Evolutionary conservation across 1,140 invertebrate species (phyloP).

Genomic region (Solenopsis invicta): DNA sequence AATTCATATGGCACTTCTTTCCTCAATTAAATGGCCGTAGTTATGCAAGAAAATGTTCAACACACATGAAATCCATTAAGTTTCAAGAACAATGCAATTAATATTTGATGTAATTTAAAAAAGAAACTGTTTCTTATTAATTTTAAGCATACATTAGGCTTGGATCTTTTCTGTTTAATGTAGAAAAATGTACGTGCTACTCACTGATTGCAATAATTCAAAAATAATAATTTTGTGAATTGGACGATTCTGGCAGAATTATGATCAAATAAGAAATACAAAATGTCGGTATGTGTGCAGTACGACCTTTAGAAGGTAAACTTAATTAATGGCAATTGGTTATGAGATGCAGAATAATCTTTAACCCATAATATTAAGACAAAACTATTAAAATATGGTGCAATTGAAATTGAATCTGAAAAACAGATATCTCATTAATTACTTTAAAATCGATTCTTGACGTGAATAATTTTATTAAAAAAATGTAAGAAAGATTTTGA

Average conservation of each 20-base stretch:
- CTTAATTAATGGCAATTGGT: neutral
- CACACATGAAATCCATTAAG: too few relatives aligned
- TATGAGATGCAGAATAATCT: neutral
- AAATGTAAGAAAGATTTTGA: neutral
- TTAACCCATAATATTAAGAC: neutral
- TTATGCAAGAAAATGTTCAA: too few relatives aligned
- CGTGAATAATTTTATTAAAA: conserved; percentile 8
- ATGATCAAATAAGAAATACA: neutral
- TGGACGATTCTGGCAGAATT: too few relatives aligned
- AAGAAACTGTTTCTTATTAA: too few relatives aligned
- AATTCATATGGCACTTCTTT: neutral
- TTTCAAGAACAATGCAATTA: too few relatives aligned
- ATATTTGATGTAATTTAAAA: too few relatives aligned
- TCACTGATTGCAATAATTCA: too few relatives aligned
- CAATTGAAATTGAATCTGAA: neutral
- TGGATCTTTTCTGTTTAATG: too few relatives aligned
- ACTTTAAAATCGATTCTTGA: neutral
- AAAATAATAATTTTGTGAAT: too few relatives aligned
- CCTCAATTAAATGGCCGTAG: neutral
- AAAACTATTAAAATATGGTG: neutral
- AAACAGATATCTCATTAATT: neutral
- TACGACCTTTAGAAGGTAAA: neutral
- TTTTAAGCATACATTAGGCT: too few relatives aligned
- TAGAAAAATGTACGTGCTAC: too few relatives aligned
- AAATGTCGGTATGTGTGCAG: neutral